Evolutionary conservation across 2,888 invertebrate genomes (phyloP), one percentile per base, ranked within the genome.

Genomic region (Acleris laterana): DNA sequence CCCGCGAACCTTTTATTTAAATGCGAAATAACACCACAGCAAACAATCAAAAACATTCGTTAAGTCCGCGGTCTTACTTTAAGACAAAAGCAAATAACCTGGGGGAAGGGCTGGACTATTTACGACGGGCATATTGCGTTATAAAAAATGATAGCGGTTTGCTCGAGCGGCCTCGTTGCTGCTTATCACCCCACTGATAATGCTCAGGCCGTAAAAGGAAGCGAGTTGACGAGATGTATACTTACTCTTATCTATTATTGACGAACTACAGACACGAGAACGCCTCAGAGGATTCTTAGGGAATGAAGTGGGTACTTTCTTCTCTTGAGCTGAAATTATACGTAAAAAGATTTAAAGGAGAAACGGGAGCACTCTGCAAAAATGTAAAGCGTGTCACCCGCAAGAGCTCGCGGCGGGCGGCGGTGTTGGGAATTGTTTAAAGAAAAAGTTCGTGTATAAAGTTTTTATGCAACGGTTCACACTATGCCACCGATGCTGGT

Each of bases 121-220:
- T 85, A 84, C 82, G 82, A 82, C 73, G 75, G 77, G 81, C 84
- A 84, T 85, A 85, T 87, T 85, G 82, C 83, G 84, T 81, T 85
- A 81, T 87, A 87, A 87, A 87, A 87, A 85, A 85, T 85, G 82
- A 86, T 83, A 80, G 82, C 82, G 82, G 83, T 82, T 83, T 84
- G 77, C 82, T 79, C 77, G 78, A 78, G 83, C 80, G 77, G 72
- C 70, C 83, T 85, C 85, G 83, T 87, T 84, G 77, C 79, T 74
- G 80, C 84, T 85, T 87, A 87, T 87, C 87, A 77, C 78, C 75
- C 73, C 69, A 67, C 72, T 68, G 87, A 87, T 87, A 87, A 83
- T 78, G 77, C 75, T 71, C 70, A 71, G 76, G 71, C 79, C 79
- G 80, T 85, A 82, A 84, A 82, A 77, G 79, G 81, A 83, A 83